phyloP scores from a whole-genome alignment of 2,113 vertebrate species.

The Panurus biarmicus region DNA sequence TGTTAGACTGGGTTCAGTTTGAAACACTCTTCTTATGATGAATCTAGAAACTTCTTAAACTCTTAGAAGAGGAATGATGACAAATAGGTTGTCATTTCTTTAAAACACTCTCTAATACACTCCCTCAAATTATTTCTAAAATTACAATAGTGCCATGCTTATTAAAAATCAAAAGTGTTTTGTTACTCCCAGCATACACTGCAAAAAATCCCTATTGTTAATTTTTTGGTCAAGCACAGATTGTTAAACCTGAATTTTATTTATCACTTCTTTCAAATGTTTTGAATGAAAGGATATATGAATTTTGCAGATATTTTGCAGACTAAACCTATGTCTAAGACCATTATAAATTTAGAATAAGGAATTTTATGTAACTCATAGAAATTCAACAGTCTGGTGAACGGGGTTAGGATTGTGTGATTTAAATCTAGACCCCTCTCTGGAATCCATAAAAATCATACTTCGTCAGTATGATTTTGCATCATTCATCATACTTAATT shows the following conservation, averaged over 20 bases:
- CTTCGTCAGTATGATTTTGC: neutral
- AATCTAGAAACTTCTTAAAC: neutral
- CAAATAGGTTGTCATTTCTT: neutral
- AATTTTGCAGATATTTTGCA: neutral
- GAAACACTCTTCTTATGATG: neutral
- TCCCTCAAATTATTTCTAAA: neutral
- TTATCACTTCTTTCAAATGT: neutral
- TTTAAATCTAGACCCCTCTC: neutral
- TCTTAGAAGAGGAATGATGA: neutral
- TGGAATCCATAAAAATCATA: neutral
- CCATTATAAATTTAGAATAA: neutral
- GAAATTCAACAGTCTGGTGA: neutral
- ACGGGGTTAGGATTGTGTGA: neutral
- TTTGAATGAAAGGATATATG: neutral
- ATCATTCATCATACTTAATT: neutral
- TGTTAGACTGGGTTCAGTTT: neutral
- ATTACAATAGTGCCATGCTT: neutral
- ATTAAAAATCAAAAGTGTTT: neutral
- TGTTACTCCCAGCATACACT: neutral
- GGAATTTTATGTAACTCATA: neutral
- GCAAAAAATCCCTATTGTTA: neutral
- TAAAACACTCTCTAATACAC: neutral
- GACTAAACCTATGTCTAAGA: neutral
- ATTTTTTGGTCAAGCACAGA: neutral
- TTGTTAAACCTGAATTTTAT: neutral